Conservation (phyloP, 2,113 vertebrate genomes). For the Ailuropoda melanoleuca region DNA sequence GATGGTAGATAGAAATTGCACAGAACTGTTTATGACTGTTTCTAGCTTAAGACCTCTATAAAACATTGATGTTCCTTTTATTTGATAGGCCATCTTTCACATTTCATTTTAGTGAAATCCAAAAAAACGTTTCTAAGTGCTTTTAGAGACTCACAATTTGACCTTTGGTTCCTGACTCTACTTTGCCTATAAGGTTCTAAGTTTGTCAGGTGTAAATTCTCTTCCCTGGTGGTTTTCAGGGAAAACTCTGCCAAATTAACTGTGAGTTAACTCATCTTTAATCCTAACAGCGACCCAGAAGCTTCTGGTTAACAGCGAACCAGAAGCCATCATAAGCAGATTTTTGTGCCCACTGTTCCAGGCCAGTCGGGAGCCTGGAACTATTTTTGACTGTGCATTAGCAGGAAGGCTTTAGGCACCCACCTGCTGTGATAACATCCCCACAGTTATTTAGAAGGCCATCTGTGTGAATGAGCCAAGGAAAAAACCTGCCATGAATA, state of each 20-base stretch:
- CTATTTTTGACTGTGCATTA: neutral
- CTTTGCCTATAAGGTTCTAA: neutral
- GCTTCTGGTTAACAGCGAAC: neutral
- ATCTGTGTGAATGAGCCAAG: neutral
- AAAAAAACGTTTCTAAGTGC: neutral
- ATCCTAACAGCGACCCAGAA: slow-evolving; percentile 22
- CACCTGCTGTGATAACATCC: neutral
- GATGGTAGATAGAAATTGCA: neutral
- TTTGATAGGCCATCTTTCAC: neutral
- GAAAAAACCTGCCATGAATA: neutral
- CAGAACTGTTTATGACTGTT: neutral
- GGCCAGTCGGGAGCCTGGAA: neutral
- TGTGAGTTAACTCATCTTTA: neutral
- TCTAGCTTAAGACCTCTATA: neutral
- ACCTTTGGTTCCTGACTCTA: neutral
- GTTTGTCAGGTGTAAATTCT: neutral
- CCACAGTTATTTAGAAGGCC: neutral
- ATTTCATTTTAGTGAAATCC: neutral
- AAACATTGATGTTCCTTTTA: neutral
- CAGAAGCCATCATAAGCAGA: slow-evolving; percentile 4
- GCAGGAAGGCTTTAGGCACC: neutral
- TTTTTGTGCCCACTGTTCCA: neutral
- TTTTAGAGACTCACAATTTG: neutral
- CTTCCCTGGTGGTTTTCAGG: neutral
- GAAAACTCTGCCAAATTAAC: neutral